A percentile compares a stretch with the other conserved stretches of the same genome.
Evolutionary conservation across 2,888 invertebrate genomes (phyloP).

Genomic region (Dryomyza anilis): DNA sequence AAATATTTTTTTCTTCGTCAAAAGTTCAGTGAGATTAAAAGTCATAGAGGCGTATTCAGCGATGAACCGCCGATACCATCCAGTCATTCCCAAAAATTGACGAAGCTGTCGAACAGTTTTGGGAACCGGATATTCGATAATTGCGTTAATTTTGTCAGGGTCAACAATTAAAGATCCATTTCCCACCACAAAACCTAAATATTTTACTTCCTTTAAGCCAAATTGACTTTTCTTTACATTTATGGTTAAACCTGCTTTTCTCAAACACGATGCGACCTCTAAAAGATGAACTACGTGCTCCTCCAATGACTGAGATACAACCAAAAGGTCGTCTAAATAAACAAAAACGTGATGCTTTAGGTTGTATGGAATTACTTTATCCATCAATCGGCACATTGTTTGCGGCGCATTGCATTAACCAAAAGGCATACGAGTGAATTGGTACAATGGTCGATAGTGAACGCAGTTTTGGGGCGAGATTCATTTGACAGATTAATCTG

Average conservation of each 20-base stretch:
- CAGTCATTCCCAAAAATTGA: slow-evolving; percentile 11
- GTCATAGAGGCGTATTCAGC: background rate
- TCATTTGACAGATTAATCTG: background rate
- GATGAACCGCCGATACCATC: slow-evolving; percentile 9
- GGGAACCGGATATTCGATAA: slow-evolving; percentile 6
- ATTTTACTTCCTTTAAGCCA: background rate
- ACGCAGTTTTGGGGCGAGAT: background rate
- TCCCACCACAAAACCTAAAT: slow-evolving; percentile 14
- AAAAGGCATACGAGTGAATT: background rate
- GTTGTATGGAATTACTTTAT: too few species aligned
- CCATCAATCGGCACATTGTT: too few species aligned
- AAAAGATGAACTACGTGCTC: background rate
- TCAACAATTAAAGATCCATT: slow-evolving; percentile 2
- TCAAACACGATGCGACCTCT: background rate
- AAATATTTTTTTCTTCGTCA: background rate
- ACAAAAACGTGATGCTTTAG: too few species aligned
- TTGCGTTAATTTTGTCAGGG: slow-evolving; percentile 9
- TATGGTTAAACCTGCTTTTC: too few species aligned
- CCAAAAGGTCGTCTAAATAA: background rate
- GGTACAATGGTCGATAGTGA: background rate
- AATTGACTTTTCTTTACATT: too few species aligned
- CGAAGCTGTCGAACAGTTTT: slow-evolving; percentile 12
- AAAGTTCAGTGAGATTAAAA: background rate
- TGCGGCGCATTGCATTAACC: background rate
- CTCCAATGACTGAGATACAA: background rate